phyloP scores from a whole-genome alignment of 2,113 vertebrate species.

The Rynchops niger region DNA sequence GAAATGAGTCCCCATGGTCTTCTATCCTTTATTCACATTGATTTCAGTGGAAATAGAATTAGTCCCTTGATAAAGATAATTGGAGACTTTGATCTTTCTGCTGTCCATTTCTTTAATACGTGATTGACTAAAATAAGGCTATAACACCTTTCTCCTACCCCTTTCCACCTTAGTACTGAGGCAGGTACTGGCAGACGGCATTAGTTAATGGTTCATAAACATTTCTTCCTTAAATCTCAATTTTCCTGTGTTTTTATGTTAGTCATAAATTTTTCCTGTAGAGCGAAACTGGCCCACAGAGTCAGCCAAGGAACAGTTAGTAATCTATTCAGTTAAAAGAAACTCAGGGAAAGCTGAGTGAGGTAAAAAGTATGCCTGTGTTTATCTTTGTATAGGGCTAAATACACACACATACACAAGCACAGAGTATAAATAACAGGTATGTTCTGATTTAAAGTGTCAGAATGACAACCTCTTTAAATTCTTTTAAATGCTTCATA shows the following conservation, averaged over 20 bases:
- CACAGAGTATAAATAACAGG: not conserved
- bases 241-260: not conserved
- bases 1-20: rapidly evolving
- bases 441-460: conserved; percentile 22
- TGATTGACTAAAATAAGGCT: not conserved
- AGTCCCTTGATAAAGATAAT: not conserved
- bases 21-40: not conserved
- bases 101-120: not conserved
- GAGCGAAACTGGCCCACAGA: not conserved
- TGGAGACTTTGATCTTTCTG: not conserved
- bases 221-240: not conserved
- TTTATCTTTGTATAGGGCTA: not conserved
- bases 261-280: rapidly evolving
- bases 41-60: not conserved
- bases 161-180: not conserved
- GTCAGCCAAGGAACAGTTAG: not conserved
- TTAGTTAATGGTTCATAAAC: not conserved
- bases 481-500: conserved; percentile 24
- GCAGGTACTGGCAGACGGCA: not conserved
- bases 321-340: not conserved
- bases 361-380: not conserved
- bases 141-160: not conserved
- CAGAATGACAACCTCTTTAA: conserved; percentile 38
- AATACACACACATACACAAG: not conserved
- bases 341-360: not conserved